Percentiles rank a stretch among this genome's conserved stretches.
Conservation (phyloP, 2,888 invertebrate genomes). For the Apodemia duryi region DNA sequence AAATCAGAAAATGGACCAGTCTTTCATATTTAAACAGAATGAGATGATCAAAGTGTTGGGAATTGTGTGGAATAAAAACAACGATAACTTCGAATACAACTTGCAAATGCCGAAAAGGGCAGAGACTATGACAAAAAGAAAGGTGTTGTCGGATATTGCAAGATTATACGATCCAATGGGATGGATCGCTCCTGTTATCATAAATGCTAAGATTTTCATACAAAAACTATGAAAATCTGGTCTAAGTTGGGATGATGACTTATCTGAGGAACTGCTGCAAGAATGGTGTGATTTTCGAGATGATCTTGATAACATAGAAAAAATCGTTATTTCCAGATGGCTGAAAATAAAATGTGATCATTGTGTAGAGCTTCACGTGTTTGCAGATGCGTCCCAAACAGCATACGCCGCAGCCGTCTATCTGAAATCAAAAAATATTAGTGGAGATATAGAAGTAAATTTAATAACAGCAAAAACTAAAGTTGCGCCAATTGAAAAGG, state of each 20-base stretch:
- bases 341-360: constrained; percentile 1
- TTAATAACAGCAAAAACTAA: constrained; percentile 24
- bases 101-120: neutral
- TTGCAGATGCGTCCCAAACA: constrained; percentile 27
- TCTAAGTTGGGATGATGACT: constrained; percentile 29
- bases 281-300: neutral
- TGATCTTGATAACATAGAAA: neutral
- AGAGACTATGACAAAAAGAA: constrained; percentile 21
- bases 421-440: constrained; percentile 19
- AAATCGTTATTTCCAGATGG: constrained; percentile 13
- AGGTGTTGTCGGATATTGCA: constrained; percentile 25
- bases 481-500: constrained; percentile 20
- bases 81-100: constrained; percentile 16
- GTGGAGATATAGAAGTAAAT: neutral
- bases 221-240: constrained; percentile 23
- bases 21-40: constrained; percentile 10
- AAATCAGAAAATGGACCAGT: neutral
- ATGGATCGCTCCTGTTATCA: neutral
- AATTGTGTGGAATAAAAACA: constrained; percentile 17
- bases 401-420: constrained; percentile 32
- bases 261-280: neutral
- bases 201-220: neutral
- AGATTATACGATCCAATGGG: constrained; percentile 26
- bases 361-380: constrained; percentile 29
- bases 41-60: constrained; percentile 22